Evolutionary conservation across 2,113 vertebrate species (phyloP), one percentile per base, ranked within the genome.

Genomic region (Butastur rufipennis): DNA sequence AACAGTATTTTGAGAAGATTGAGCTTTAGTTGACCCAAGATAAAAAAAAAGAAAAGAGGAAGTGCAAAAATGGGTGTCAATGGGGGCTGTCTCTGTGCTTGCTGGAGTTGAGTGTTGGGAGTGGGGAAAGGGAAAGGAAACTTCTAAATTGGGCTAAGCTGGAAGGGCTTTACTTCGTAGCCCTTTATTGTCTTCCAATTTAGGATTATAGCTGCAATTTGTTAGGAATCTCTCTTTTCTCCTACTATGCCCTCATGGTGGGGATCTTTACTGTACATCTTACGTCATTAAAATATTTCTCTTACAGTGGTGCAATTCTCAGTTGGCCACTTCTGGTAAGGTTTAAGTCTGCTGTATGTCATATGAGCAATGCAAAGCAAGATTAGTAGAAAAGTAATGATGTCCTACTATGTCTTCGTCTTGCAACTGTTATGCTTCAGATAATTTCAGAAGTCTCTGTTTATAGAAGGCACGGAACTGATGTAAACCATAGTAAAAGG

Each of bases 51-150:
- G 29, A 27, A 36, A 19, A 42, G 10, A 22, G 14, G 6, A 5
- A 47, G 14, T 68, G 8, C 31, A 56, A 58, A 66, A 65, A 7
- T 29, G 12, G 4, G 4, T 52, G 3, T 45, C 11, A 0, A 0
- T 38, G 22, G 4, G 11, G 13, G 2, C 55, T 77, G 7, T 17
- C 7, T 62, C 27, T 81, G 16, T 81, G 19, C n/a, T 71, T 29
- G 4, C 20, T 38, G 32, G 27, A 62, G 25, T 7, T 61, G 58
- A 55, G 32, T 36, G 7, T 8, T 86, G 27, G 36, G 34, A 17
- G 14, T 43, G 38, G 7, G 14, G 19, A 68, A 58, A 12, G 34
- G 23, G 15, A 67, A 43, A 43, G 16, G 42, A 16, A 43, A 3
- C 40, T 58, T 55, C 29, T 59, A 38, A 50, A 32, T 4, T 61